Base-by-base conservation (phyloP, 2,113 vertebrate genomes). In the Meles meles region DNA sequence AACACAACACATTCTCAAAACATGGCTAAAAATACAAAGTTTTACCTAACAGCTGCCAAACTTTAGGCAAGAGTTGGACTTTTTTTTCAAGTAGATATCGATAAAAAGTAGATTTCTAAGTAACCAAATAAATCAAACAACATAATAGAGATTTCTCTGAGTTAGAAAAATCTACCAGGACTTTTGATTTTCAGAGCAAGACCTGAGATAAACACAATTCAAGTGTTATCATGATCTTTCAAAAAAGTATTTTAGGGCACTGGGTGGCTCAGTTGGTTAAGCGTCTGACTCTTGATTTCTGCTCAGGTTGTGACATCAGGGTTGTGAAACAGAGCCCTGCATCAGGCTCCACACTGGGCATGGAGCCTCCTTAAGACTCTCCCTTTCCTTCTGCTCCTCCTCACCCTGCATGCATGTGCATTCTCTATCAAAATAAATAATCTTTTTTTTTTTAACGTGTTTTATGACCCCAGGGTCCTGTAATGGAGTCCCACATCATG, bases 1-100 rank as follows among this genome's bases (percentile, higher is more conserved):
- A 91, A 67, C n/a, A 82, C 27, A 91, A 81, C 1, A 87, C 13
- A 49, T 44, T 94, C 52, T 90, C 81, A 83, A 97, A 94, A 90
- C 31, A 81, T 65, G 25, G 14, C 59, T 93, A 57, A 91, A 97
- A 65, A 76, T 18, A 55, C 49, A 59, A 52, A 77, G 15, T 37
- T 90, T 89, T 47, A 61, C 23, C 67, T 49, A 94, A 63, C 4
- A 61, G 25, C 52, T 8, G 61, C 12, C 44, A 74, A 93, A 57
- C 7, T 69, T 72, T 57, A 92, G 2, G 17, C 77, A 31, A 87
- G 23, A 88, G 21, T 61, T 63, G 63, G 37, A 2, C 67, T 57
- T 59, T 9, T 79, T 86, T 31, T 11, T 10, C 47, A 49, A 74
- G 20, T 39, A 81, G 37, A 57, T 37, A 86, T 90, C 34, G 17